Evolutionary conservation across 2,888 invertebrate species (phyloP).

Genomic region (Scaptomyza cyrtandrae): DNA sequence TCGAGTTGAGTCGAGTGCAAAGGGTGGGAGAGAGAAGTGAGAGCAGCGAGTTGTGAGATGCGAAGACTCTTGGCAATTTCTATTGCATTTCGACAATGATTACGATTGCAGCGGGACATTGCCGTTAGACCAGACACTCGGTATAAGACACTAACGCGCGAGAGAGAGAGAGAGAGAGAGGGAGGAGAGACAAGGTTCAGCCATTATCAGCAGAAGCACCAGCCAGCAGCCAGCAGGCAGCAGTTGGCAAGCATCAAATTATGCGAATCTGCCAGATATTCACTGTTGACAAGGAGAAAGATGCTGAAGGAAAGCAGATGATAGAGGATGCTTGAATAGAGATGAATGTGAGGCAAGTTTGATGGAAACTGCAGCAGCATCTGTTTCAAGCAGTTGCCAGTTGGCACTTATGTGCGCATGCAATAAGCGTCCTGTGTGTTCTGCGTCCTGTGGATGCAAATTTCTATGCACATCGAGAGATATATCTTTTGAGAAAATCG

Average conservation of each 20-base stretch:
- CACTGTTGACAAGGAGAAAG: conserved; percentile 46
- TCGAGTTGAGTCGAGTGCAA: conserved; percentile 24
- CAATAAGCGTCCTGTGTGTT: conserved; percentile 25
- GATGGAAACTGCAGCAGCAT: conserved; percentile 30
- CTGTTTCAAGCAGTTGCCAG: conserved; percentile 35
- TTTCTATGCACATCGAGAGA: conserved; percentile 46
- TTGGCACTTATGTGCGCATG: conserved; percentile 20
- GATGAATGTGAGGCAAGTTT: conserved; percentile 14
- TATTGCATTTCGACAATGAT: conserved; percentile 71
- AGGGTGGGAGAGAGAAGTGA: conserved; percentile 3
- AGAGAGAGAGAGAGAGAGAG: background rate
- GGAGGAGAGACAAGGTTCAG: conserved; percentile 23
- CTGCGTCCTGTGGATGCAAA: conserved; percentile 54
- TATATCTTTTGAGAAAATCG: conserved; percentile 67
- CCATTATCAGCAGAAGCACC: conserved; percentile 47
- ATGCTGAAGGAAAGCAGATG: conserved; percentile 9
- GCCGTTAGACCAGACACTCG: conserved; percentile 48
- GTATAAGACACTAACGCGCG: too few relatives aligned
- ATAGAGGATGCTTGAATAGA: conserved; percentile 19
- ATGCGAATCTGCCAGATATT: conserved; percentile 59
- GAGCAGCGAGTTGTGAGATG: conserved; percentile 29
- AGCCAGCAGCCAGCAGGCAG: conserved; percentile 19
- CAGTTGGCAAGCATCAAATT: conserved; percentile 56
- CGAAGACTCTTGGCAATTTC: conserved; percentile 47
- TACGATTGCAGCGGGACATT: conserved; percentile 57